Evolutionary conservation across 2,113 vertebrate species (phyloP), one percentile per base, ranked within the genome.

Genomic region (Daubentonia madagascariensis): DNA sequence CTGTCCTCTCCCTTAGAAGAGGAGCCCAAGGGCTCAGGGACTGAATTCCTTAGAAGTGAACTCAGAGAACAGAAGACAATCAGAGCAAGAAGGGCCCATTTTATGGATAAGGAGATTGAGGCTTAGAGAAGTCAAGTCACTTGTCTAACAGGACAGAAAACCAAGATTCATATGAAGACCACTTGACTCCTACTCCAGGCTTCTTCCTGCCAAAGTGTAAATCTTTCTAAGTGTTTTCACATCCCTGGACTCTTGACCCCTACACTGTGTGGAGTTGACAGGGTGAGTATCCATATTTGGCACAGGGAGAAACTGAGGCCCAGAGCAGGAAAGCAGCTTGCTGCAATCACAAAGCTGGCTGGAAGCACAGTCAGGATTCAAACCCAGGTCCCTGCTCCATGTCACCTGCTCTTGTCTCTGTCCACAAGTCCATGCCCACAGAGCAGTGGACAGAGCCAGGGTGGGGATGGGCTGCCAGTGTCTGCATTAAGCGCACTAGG

Each of bases 51-150:
- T 81, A 76, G 75, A 91, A 35, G 43, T 40, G 48, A 65, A 20
- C 20, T 45, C 22, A 30, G 14, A 75, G 80, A 63, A 75, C 70
- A 37, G 40, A 80, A 83, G 40, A 13, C 43, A 14, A 3, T 35
- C 8, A 6, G 72, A 50, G 67, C 20, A 35, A n/a, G 59, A 81
- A 90, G 68, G 78, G 32, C 40, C 50, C 40, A 30, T 94, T 80
- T 91, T 67, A 89, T 95, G 67, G 73, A 59, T 72, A 37, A 72
- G 68, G 94, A 94, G 86, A 89, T 57, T 9, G 75, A 94, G 76
- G 79, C 16, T 54, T 90, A 61, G 94, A 70, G 43, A 63, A 92
- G n/a, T 30, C 67, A 92, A 89, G 18, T 65, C 52, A 43, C 20
- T 54, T 65, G 22, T 84, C 67, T 52, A 72, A 57, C 22, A 84